These are phyloP conservation scores for Pomatostomus ruficeps DNA, from an alignment of 2,113 vertebrate genomes.

Conservation along the genomic window DNA sequence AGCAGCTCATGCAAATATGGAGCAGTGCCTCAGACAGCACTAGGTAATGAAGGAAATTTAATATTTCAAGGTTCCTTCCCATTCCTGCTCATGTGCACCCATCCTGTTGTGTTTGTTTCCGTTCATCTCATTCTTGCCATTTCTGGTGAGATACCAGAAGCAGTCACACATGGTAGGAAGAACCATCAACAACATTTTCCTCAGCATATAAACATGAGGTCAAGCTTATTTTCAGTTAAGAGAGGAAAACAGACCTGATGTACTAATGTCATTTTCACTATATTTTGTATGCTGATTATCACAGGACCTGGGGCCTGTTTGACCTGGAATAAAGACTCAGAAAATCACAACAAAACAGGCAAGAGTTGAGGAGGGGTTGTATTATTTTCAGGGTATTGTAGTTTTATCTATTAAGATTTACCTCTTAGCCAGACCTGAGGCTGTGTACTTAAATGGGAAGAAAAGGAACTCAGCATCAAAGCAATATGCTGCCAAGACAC, in stretches of 20 bases:
- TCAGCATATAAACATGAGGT: background rate
- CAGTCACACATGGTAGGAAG: background rate
- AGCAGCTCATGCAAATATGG: background rate
- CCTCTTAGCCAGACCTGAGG: background rate
- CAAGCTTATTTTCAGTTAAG: background rate
- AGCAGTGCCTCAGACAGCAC: background rate
- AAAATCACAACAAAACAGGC: fast-evolving
- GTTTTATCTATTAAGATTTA: background rate
- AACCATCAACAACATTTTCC: background rate
- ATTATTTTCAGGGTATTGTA: background rate
- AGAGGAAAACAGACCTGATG: background rate
- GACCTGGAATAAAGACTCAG: background rate
- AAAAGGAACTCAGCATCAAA: background rate
- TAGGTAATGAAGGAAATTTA: background rate
- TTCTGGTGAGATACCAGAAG: background rate
- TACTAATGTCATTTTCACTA: background rate
- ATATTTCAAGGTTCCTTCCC: background rate
- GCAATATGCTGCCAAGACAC: background rate
- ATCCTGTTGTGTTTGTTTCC: background rate
- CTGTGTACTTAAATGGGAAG: background rate
- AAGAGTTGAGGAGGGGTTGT: fast-evolving
- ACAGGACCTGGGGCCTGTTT: background rate
- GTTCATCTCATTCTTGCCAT: background rate
- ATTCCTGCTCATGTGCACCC: background rate
- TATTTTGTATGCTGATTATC: background rate